Base-by-base conservation (phyloP, 2,888 invertebrate genomes). In the Temnothorax unifasciatus region DNA sequence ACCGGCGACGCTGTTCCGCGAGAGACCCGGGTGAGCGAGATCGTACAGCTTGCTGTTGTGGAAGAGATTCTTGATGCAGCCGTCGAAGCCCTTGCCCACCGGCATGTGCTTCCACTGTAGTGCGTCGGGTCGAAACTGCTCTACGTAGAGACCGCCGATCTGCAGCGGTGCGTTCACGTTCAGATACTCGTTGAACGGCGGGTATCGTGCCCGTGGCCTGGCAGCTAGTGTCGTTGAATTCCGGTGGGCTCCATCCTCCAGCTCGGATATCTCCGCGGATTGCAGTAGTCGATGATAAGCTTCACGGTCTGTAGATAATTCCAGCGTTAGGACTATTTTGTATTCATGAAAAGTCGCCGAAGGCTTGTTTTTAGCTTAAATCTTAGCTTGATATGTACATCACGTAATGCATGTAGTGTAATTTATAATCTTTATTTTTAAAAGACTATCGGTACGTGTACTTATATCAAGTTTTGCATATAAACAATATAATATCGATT, bases 1-100 rank as follows among this genome's bases (percentile, higher is more conserved):
- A 4, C 99, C 99, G 1, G 98, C 97, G 1, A 97, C 97, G 87
- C 98, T 98, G 94, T 98, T 97, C 91, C 98, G 96, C 0, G 97
- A 97, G 44, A 98, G 95, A 0, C 99, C 99, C 0, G 99, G 99
- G 94, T 98, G 98, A 0, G 99, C 99, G 90, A 99, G 96, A 94
- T 99, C 99, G 95, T 99, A 99, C 77, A 99, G 95, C 94, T 97
- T 98, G 92, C 99, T 99, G 94, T 99, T 99, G 94, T 99, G 99
- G 93, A 99, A 97, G 71, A 99, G 96, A 95, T 99, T 99, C 92
- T 98, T 96, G 86, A 99, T 98, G 95, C 99, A 99, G 15, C 99
- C 99, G 93, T 98, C 98, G 94, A 99, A 99, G 34, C 98, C 98
- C 95, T 98, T 97, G 1, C 98, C 98, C 63, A 97, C 97, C 0